phyloP scores from a whole-genome alignment of 2,797 vertebrate species.

The Aphelocoma californica region DNA sequence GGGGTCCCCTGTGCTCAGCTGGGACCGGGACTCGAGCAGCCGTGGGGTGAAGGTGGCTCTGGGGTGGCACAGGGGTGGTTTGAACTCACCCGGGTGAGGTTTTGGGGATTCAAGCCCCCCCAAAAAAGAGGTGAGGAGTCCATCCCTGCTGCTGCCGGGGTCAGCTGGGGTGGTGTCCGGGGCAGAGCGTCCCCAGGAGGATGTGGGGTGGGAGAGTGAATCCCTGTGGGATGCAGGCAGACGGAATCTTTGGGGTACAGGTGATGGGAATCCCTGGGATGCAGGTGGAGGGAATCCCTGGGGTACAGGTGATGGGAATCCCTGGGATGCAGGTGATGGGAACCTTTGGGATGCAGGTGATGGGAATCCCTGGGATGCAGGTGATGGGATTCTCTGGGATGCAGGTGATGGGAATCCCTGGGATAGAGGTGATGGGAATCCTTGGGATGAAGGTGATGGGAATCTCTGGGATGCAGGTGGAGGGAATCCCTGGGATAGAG shows the following conservation, averaged over 20 bases:
- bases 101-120: neutral
- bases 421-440: fast-evolving
- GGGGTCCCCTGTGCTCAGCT: neutral
- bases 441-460: neutral
- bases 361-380: fast-evolving
- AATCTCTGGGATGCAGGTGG: neutral
- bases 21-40: neutral
- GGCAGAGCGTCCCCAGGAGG: neutral
- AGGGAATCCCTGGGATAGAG: neutral
- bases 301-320: neutral
- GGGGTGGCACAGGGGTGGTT: neutral
- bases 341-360: neutral
- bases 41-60: neutral
- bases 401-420: fast-evolving
- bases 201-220: fast-evolving
- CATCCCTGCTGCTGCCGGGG: no score
- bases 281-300: no score
- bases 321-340: neutral
- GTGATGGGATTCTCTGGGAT: neutral
- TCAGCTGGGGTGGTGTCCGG: neutral
- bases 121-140: neutral
- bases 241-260: neutral
- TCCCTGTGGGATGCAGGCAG: neutral
- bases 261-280: no score
- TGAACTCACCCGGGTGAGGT: neutral